Evolutionary conservation across 2,797 vertebrate species (phyloP).

Genomic region (Centropyge bicolor): DNA sequence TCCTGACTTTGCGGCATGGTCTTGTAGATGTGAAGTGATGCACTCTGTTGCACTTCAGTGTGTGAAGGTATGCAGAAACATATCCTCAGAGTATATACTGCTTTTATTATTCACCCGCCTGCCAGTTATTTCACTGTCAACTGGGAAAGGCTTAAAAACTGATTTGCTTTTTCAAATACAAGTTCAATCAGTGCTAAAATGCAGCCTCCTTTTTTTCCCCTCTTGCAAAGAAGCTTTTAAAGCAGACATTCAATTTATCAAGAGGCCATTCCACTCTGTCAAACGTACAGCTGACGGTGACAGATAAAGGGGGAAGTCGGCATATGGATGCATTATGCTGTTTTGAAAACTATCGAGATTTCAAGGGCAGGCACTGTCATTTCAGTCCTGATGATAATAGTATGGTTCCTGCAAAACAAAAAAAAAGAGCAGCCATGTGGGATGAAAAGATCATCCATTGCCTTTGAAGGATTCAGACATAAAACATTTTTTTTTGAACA

Average conservation of each 20-base stretch:
- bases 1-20: neutral
- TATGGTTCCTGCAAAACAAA: constrained; percentile 11
- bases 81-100: constrained; percentile 22
- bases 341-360: constrained; percentile 26
- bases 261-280: constrained; percentile 5
- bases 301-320: constrained; percentile 17
- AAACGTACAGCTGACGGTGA: constrained; percentile 30
- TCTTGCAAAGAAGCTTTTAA: constrained; percentile 45
- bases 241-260: constrained; percentile 42
- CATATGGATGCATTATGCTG: constrained; percentile 19
- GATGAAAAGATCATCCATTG: constrained; percentile 24
- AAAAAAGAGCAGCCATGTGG: constrained; percentile 18
- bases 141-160: constrained; percentile 4
- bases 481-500: constrained; percentile 20
- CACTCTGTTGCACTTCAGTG: constrained; percentile 14
- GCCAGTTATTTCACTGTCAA: constrained; percentile 18
- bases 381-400: constrained; percentile 23
- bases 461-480: constrained; percentile 37
- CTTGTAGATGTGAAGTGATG: constrained; percentile 12
- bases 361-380: constrained; percentile 27
- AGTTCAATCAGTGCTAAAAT: constrained; percentile 25
- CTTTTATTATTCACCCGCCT: constrained; percentile 38
- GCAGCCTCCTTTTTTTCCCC: neutral
- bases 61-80: constrained; percentile 32
- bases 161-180: constrained; percentile 27